A percentile compares a stretch with the other conserved stretches of the same genome.
These are phyloP conservation scores for Bucco capensis DNA, from an alignment of 2,113 vertebrate genomes.

Conservation along the genomic window DNA sequence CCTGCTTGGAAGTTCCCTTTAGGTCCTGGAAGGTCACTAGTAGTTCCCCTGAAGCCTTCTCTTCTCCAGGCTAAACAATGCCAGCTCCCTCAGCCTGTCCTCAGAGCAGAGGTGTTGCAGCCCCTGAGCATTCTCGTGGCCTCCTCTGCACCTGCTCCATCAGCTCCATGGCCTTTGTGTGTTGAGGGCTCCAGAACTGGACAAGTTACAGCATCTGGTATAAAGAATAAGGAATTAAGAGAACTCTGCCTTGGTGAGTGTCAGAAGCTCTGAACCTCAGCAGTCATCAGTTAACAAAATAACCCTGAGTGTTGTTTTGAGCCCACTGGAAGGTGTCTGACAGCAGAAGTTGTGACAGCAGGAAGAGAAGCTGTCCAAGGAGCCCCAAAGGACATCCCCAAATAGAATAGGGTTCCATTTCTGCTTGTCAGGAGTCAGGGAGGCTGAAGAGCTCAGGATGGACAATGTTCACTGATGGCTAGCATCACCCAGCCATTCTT, in stretches of 20 bases:
- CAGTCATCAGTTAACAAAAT: not conserved
- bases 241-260: not conserved
- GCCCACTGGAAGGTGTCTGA: not conserved
- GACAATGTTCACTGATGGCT: slow-evolving; percentile 14
- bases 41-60: too few relatives aligned
- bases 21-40: too few relatives aligned
- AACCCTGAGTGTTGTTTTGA: slow-evolving; percentile 8
- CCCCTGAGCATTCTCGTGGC: too few relatives aligned
- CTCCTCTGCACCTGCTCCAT: too few relatives aligned
- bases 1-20: too few relatives aligned
- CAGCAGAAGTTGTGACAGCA: slow-evolving; percentile 30
- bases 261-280: not conserved
- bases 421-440: slow-evolving; percentile 54
- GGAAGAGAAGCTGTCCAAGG: slow-evolving; percentile 38
- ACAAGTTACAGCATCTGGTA: too few relatives aligned
- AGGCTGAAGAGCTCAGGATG: slow-evolving; percentile 14
- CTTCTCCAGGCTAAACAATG: too few relatives aligned
- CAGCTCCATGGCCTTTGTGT: too few relatives aligned
- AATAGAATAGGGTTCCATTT: slow-evolving; percentile 59
- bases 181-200: too few relatives aligned
- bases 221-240: not conserved
- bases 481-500: slow-evolving; percentile 6
- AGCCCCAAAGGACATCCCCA: slow-evolving; percentile 33
- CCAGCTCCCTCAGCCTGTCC: too few relatives aligned
- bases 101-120: too few relatives aligned